phyloP scores from a whole-genome alignment of 2,113 vertebrate species.

The Potamarius usumacintae region DNA sequence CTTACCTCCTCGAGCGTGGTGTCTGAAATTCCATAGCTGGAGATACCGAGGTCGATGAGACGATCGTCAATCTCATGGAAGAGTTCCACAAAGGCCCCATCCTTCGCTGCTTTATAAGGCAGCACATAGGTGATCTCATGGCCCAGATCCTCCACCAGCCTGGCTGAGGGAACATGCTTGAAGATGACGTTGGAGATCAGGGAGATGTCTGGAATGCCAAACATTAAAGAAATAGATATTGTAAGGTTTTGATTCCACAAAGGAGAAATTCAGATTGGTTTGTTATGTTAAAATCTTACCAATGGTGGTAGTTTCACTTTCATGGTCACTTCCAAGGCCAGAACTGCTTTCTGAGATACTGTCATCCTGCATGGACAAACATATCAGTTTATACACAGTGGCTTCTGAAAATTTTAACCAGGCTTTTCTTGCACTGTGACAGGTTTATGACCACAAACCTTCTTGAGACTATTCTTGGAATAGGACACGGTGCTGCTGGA shows the following conservation, averaged over 20 bases:
- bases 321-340: constrained; percentile 96
- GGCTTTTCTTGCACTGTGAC: background rate
- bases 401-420: background rate
- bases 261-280: background rate
- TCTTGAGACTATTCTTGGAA: constrained; percentile 76
- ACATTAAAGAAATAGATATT: background rate
- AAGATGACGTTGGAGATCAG: constrained; percentile 94
- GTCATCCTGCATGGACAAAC: constrained; percentile 83
- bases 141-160: constrained; percentile 94
- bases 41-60: constrained; percentile 91
- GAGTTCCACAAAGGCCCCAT: constrained; percentile 92
- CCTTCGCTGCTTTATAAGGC: constrained; percentile 92
- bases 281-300: constrained; percentile 72
- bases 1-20: constrained; percentile 93
- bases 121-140: constrained; percentile 93
- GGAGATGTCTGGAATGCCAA: constrained; percentile 81
- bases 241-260: background rate
- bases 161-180: constrained; percentile 88
- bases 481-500: constrained; percentile 93
- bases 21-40: constrained; percentile 96
- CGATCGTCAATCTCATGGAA: constrained; percentile 97
- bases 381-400: background rate
- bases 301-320: constrained; percentile 95
- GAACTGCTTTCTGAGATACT: constrained; percentile 96
- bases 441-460: constrained; percentile 53